Evolutionary conservation across 2,797 vertebrate genomes (phyloP).

Genomic region (Antrozous pallidus): DNA sequence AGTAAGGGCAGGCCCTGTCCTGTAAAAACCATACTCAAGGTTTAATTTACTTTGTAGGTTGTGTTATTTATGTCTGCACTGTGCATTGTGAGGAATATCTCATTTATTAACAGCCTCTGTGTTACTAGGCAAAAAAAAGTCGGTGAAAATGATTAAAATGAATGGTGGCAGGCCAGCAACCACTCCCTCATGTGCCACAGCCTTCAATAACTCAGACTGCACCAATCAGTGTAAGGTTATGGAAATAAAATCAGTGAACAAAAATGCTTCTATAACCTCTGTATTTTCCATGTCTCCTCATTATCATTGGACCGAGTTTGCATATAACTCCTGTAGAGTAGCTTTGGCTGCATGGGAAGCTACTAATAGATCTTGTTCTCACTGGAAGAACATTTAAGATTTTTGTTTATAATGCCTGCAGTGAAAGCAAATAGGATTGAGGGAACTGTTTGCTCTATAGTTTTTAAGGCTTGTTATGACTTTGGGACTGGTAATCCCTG

Average conservation of each 20-base stretch:
- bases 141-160: slow-evolving; percentile 12
- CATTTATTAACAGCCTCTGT: not conserved
- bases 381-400: not conserved
- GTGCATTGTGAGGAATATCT: not conserved
- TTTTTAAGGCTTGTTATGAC: not conserved
- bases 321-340: not conserved
- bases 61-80: not conserved
- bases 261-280: not conserved
- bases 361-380: not conserved
- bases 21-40: not conserved
- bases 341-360: not conserved
- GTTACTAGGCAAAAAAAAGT: not conserved
- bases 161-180: not conserved
- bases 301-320: not conserved
- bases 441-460: not conserved
- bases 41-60: slow-evolving; percentile 18
- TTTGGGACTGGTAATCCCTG: not conserved
- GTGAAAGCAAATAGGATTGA: not conserved
- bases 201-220: not conserved
- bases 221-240: not conserved
- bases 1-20: not conserved
- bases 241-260: slow-evolving; percentile 36
- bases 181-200: not conserved
- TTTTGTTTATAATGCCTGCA: not conserved
- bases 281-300: slow-evolving; percentile 1